Conservation (phyloP, 2,113 vertebrate genomes). For the Phrynosoma blainvillii region DNA sequence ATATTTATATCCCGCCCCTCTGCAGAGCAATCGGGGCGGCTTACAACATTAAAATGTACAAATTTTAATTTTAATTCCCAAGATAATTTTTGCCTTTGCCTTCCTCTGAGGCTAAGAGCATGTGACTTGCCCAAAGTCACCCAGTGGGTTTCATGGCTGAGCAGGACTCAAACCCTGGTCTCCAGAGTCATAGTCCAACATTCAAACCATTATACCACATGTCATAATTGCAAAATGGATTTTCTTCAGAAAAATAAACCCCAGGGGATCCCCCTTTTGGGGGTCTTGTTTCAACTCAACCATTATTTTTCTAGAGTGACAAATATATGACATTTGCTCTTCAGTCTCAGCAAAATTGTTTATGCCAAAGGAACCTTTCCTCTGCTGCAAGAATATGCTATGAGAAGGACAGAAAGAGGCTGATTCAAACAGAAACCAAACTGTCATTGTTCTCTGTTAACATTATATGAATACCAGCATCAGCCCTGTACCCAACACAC, state of each 20-base stretch:
- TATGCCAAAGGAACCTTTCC: background rate
- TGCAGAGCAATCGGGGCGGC: too few relatives aligned
- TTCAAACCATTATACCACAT: too few relatives aligned
- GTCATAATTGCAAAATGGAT: too few relatives aligned
- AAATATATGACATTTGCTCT: background rate
- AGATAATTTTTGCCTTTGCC: too few relatives aligned
- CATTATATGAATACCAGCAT: background rate
- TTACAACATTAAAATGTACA: too few relatives aligned
- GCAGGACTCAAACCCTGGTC: too few relatives aligned
- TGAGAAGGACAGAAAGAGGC: background rate
- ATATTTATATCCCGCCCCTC: too few relatives aligned
- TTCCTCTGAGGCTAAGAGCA: too few relatives aligned
- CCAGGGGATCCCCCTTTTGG: background rate
- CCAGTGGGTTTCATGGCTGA: too few relatives aligned
- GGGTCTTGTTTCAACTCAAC: background rate
- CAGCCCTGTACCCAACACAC: background rate
- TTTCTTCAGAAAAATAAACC: background rate
- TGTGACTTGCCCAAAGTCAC: too few relatives aligned
- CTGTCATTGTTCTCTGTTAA: background rate
- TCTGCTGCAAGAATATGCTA: background rate
- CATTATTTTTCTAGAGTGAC: background rate
- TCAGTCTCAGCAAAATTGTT: background rate
- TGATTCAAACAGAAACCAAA: background rate
- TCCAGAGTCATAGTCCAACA: too few relatives aligned
- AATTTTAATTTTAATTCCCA: background rate